Conservation (phyloP, 2,797 vertebrate genomes). For the Tiaroga cobitis region DNA sequence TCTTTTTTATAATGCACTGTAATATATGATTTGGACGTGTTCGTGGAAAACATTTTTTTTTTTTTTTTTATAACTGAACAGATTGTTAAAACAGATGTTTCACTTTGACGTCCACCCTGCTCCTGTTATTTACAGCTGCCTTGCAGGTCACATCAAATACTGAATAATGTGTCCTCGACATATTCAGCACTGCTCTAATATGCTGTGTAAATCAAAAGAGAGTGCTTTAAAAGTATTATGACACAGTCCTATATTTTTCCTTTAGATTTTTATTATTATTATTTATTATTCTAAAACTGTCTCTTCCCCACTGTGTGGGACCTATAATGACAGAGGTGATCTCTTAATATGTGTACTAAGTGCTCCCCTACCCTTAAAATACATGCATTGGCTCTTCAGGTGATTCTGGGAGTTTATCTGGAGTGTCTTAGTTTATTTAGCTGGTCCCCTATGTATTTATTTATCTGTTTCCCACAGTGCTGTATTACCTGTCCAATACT, state of each 20-base stretch:
- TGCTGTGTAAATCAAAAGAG: conserved; percentile 19
- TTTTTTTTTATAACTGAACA: not conserved
- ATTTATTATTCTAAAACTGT: not conserved
- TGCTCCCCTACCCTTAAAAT: not conserved
- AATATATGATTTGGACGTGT: not conserved
- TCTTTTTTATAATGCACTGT: not conserved
- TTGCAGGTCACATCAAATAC: conserved; percentile 45
- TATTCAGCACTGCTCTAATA: conserved; percentile 11
- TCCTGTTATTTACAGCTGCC: conserved; percentile 33
- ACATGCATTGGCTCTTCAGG: conserved; percentile 35
- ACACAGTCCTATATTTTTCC: not conserved
- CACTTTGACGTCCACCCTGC: conserved; percentile 13
- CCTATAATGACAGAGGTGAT: not conserved
- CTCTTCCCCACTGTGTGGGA: not conserved
- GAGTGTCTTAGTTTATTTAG: conserved; percentile 47
- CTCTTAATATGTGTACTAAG: conserved; percentile 26
- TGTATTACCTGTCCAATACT: conserved; percentile 60
- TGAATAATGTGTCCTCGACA: conserved; percentile 23
- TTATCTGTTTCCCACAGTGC: conserved; percentile 58
- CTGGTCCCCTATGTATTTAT: conserved; percentile 57
- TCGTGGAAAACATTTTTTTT: too few species aligned
- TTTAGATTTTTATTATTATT: not conserved
- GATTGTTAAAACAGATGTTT: conserved; percentile 26
- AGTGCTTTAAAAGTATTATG: conserved; percentile 4
- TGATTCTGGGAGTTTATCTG: conserved; percentile 19